Percentiles rank a stretch among this genome's conserved stretches.
phyloP scores from a whole-genome alignment of 2,113 vertebrate genomes.

The Xenopus borealis region DNA sequence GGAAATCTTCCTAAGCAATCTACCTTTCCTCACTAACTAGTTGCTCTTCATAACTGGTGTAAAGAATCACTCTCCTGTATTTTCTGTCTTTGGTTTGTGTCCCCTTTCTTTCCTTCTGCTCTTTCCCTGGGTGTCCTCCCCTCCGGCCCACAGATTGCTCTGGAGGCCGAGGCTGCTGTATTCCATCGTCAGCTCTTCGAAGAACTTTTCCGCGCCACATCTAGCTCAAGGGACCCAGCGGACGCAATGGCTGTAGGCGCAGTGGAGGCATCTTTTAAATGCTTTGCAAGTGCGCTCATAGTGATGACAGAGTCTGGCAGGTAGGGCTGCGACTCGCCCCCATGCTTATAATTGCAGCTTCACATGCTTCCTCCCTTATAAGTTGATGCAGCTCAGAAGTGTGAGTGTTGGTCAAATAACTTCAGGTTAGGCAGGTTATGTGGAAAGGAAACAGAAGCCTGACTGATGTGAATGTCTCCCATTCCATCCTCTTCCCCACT shows the following conservation, averaged over 20 bases:
- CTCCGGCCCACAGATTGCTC: conserved; percentile 73
- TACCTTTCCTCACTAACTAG: conserved; percentile 4
- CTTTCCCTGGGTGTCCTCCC: conserved; percentile 50
- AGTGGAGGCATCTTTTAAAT: conserved; percentile 96
- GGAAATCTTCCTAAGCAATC: background rate
- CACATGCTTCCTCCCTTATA: background rate
- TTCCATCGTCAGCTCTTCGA: conserved; percentile 75
- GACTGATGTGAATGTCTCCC: conserved; percentile 58
- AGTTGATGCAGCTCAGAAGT: conserved; percentile 9
- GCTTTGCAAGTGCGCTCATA: conserved; percentile 88
- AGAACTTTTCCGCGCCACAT: conserved; percentile 69
- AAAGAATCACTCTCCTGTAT: conserved; percentile 52
- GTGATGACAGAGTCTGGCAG: conserved; percentile 97
- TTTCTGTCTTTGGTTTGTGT: conserved; percentile 57
- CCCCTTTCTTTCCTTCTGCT: conserved; percentile 50
- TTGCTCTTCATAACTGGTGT: conserved; percentile 11
- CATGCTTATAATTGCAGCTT: background rate
- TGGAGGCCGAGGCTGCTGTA: conserved; percentile 64
- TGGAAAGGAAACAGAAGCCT: background rate
- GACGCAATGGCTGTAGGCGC: conserved; percentile 94
- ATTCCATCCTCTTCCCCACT: conserved; percentile 29
- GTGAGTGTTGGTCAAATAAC: conserved; percentile 10
- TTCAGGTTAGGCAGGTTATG: conserved; percentile 9
- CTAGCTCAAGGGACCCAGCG: conserved; percentile 76
- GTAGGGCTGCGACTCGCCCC: conserved; percentile 73